Conservation (phyloP, 2,888 invertebrate species). For the Orthosia gracilis region DNA sequence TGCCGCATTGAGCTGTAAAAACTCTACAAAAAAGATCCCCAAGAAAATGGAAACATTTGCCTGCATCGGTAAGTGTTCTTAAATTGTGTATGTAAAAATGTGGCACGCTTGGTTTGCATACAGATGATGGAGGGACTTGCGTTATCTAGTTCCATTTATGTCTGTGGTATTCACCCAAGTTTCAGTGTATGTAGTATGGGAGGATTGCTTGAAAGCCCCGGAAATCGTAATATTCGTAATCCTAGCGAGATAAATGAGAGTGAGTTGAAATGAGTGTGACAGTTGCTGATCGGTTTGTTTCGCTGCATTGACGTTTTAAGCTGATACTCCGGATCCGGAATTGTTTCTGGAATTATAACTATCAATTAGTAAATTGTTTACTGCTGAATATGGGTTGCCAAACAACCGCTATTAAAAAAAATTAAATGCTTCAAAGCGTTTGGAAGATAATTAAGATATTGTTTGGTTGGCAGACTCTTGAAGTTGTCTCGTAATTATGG, state of each 20-base stretch:
- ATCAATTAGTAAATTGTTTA: background rate
- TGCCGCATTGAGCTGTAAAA: too few species aligned
- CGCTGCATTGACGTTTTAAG: background rate
- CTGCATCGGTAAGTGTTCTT: too few species aligned
- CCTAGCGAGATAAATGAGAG: background rate
- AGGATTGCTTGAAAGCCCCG: conserved; percentile 2
- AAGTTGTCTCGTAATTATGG: background rate
- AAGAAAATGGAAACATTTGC: too few species aligned
- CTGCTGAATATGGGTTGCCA: background rate
- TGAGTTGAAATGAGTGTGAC: conserved; percentile 9
- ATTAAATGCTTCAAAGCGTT: background rate
- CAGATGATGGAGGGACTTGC: too few species aligned
- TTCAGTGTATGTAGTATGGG: background rate
- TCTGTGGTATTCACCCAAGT: too few species aligned
- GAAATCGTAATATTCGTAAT: conserved; percentile 1
- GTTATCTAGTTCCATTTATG: too few species aligned
- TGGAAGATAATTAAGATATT: background rate
- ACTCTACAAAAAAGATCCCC: too few species aligned
- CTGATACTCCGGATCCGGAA: background rate
- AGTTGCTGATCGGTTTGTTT: conserved; percentile 22
- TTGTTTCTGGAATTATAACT: too few species aligned
- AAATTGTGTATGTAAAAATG: too few species aligned
- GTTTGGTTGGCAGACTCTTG: background rate
- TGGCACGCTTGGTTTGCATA: too few species aligned
- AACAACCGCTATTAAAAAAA: background rate